These are phyloP conservation scores for Nannoperca australis DNA, from an alignment of 2,797 vertebrate species.

Conservation along the genomic window DNA sequence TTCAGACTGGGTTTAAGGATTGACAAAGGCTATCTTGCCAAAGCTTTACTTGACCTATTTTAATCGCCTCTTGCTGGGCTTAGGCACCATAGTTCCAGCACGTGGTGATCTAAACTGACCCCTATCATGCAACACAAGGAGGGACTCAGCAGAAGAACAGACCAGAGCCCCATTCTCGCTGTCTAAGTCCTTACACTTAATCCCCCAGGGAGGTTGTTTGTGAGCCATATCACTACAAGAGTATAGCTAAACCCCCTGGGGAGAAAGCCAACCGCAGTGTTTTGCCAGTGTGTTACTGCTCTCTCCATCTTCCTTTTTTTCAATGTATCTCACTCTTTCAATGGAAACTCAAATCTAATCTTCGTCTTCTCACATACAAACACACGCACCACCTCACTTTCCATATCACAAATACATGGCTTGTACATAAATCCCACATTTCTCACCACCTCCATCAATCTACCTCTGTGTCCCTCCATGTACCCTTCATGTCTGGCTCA, in stretches of 20 bases:
- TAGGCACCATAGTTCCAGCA: slow-evolving; percentile 61
- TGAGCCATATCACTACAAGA: slow-evolving; percentile 66
- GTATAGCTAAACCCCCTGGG: slow-evolving; percentile 49
- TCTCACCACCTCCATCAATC: slow-evolving; percentile 39
- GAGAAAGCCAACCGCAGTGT: slow-evolving; percentile 52
- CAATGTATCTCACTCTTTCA: slow-evolving; percentile 12
- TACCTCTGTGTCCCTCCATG: slow-evolving; percentile 5
- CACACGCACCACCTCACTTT: slow-evolving; percentile 9
- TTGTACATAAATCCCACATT: not conserved
- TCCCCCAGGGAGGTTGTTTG: slow-evolving; percentile 77
- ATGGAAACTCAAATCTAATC: slow-evolving; percentile 8
- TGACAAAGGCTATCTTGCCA: slow-evolving; percentile 71
- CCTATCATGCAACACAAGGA: slow-evolving; percentile 71
- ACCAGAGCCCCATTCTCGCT: slow-evolving; percentile 58
- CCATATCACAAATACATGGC: not conserved
- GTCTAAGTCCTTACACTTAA: slow-evolving; percentile 77
- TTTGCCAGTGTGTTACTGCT: slow-evolving; percentile 23
- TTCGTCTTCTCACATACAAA: slow-evolving; percentile 2
- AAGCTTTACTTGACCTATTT: slow-evolving; percentile 85
- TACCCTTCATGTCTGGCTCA: slow-evolving; percentile 20
- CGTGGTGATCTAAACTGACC: slow-evolving; percentile 76
- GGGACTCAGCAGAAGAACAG: slow-evolving; percentile 64
- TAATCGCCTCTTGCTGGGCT: slow-evolving; percentile 72
- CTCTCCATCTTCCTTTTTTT: slow-evolving; percentile 22
- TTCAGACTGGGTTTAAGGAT: slow-evolving; percentile 69